Evolutionary conservation across 92 coral and sea anemone genomes (phyloP).

Genomic region (Zoanthus sansibaricus): DNA sequence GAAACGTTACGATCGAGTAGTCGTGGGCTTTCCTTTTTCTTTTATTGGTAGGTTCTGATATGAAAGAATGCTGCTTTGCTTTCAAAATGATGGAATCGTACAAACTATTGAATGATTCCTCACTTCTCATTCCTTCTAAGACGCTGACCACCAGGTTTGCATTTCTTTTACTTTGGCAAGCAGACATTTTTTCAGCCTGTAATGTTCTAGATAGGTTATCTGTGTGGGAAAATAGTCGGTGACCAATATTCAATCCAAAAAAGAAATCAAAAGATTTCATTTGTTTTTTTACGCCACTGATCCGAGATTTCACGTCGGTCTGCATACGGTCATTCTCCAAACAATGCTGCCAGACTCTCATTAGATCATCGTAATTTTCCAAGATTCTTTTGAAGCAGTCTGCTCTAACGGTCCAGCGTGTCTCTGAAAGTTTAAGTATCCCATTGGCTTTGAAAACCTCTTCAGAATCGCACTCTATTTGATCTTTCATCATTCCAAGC

Average conservation of each 20-base stretch:
- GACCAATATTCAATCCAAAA: conserved; percentile 41
- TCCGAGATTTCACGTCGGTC: conserved; percentile 57
- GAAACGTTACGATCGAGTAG: conserved; percentile 42
- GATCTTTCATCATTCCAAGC: conserved; percentile 16
- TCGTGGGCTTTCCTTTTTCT: conserved; percentile 58
- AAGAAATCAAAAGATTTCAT: conserved; percentile 58
- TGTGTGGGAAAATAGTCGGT: conserved; percentile 47
- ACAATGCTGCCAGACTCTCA: conserved; percentile 53
- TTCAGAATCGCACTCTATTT: conserved; percentile 16
- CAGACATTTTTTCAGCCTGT: conserved; percentile 30
- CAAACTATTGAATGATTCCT: conserved; percentile 37
- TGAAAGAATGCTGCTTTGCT: conserved; percentile 56
- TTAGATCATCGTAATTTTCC: conserved; percentile 44
- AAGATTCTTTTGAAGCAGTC: conserved; percentile 25
- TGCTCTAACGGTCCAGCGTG: conserved; percentile 42
- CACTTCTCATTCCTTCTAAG: conserved; percentile 37
- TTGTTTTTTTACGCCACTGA: conserved; percentile 59
- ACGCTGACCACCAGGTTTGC: conserved; percentile 42
- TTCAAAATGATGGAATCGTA: conserved; percentile 51
- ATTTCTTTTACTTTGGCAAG: conserved; percentile 25
- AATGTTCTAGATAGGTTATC: conserved; percentile 44
- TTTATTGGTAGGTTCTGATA: conserved; percentile 56
- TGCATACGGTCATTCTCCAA: conserved; percentile 52
- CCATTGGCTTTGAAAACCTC: conserved; percentile 26
- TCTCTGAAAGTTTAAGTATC: conserved; percentile 30